phyloP scores from a whole-genome alignment of 2,113 vertebrate genomes.

The Nipponia nippon region DNA sequence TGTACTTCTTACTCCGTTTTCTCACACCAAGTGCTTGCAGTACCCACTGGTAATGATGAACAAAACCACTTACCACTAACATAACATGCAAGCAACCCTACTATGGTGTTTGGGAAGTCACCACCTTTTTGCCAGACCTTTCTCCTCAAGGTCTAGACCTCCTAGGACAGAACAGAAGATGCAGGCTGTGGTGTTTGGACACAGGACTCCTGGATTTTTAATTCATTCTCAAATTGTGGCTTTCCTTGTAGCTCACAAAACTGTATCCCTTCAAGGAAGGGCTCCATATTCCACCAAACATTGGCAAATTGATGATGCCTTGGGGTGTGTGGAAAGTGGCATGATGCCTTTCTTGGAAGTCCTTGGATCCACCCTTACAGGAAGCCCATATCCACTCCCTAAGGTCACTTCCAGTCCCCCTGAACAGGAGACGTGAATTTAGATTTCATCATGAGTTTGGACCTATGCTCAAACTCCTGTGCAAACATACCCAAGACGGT shows the following conservation, averaged over 20 bases:
- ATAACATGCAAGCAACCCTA: background rate
- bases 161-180: background rate
- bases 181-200: background rate
- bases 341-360: background rate
- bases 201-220: background rate
- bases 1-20: background rate
- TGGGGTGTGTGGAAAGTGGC: background rate
- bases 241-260: background rate
- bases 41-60: background rate
- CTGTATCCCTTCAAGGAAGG: background rate
- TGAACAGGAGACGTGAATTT: background rate
- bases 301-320: background rate
- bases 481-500: background rate
- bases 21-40: background rate
- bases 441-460: background rate
- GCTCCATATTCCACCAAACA: background rate
- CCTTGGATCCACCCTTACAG: background rate
- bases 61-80: background rate
- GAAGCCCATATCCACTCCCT: background rate
- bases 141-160: background rate
- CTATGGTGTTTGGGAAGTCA: background rate
- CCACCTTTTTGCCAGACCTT: background rate
- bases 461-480: background rate
- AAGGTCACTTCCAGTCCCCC: background rate
- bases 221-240: background rate